These are phyloP conservation scores for Clupea harengus DNA, from an alignment of 2,113 vertebrate species.

Conservation along the genomic window DNA sequence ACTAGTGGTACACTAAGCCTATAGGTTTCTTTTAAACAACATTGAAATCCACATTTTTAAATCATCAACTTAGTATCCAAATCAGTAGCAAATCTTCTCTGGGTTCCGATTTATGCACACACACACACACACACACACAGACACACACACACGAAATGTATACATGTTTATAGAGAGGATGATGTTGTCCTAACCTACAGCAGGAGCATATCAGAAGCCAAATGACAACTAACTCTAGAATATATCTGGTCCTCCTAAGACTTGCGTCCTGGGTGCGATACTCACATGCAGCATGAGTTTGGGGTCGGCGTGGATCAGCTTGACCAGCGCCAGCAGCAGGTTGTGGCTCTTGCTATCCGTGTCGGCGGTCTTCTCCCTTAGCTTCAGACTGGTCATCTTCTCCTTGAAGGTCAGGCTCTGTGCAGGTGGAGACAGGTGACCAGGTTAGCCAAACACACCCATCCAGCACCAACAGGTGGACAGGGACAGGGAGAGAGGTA, in stretches of 20 bases:
- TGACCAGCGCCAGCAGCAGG: slow-evolving; percentile 91
- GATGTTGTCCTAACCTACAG: too few species aligned
- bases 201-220: too few species aligned
- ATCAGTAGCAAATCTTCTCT: too few species aligned
- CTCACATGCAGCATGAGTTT: slow-evolving; percentile 97
- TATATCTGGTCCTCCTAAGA: too few species aligned
- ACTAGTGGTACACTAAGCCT: background rate
- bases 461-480: background rate
- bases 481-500: slow-evolving; percentile 22
- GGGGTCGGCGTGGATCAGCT: slow-evolving; percentile 95
- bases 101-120: too few species aligned
- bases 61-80: background rate
- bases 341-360: slow-evolving; percentile 83
- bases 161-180: too few species aligned
- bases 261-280: too few species aligned
- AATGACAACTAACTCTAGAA: too few species aligned
- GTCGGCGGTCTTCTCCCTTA: slow-evolving; percentile 95
- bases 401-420: slow-evolving; percentile 98
- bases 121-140: background rate
- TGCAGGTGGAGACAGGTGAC: background rate
- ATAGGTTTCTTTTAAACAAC: background rate
- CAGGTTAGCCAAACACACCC: too few species aligned
- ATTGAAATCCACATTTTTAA: background rate
- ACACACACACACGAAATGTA: slow-evolving; percentile 15
- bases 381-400: slow-evolving; percentile 98